Evolutionary conservation across 2,113 vertebrate species (phyloP).

Genomic region (Anguilla japonica): DNA sequence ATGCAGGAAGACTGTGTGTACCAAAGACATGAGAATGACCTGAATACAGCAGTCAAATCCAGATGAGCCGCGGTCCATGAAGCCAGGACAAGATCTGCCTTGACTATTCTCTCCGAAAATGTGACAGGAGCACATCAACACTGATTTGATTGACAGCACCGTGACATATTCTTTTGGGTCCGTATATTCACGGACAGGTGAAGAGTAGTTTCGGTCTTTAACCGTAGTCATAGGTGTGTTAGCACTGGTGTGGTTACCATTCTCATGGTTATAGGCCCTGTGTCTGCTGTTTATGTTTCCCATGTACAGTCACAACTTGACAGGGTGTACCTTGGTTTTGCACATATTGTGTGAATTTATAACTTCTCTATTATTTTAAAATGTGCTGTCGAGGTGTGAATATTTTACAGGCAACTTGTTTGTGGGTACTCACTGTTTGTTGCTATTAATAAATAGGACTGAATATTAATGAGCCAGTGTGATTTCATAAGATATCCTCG

Average conservation of each 20-base stretch:
- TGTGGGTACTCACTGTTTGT: constrained; percentile 1
- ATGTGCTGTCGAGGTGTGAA: constrained; percentile 10
- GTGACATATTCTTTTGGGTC: background rate
- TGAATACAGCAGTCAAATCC: too few species aligned
- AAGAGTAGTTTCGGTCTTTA: background rate
- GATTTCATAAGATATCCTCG: background rate
- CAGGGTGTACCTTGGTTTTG: background rate
- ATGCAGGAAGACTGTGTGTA: too few species aligned
- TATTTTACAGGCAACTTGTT: constrained; percentile 7
- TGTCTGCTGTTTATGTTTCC: background rate
- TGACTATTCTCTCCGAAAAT: too few species aligned
- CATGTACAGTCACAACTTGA: background rate
- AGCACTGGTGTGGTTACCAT: background rate
- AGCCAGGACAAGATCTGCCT: too few species aligned
- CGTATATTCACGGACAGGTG: background rate
- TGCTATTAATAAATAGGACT: constrained; percentile 7
- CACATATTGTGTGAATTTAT: constrained; percentile 35
- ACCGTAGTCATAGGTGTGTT: background rate
- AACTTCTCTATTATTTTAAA: constrained; percentile 6
- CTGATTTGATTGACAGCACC: background rate
- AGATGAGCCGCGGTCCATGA: too few species aligned
- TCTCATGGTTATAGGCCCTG: background rate
- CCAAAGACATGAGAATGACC: too few species aligned
- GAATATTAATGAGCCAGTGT: background rate
- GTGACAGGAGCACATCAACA: background rate